Percentiles rank a stretch among this genome's conserved stretches.
Evolutionary conservation across 1,140 invertebrate species (phyloP).

Genomic region (Stegodyphus mimosarum): DNA sequence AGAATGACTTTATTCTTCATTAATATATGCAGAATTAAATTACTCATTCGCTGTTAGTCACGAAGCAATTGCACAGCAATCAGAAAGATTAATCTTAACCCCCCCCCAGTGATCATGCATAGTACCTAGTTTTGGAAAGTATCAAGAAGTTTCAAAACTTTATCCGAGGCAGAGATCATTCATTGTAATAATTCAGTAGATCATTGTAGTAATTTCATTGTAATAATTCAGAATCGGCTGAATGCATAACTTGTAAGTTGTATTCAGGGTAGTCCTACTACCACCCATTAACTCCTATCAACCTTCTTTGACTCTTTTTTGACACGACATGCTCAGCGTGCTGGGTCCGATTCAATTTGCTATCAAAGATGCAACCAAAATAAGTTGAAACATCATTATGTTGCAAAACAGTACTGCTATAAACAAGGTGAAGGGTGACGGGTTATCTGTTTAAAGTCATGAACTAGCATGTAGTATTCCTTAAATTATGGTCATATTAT

Average conservation of each 20-base stretch:
- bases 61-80: too few relatives aligned
- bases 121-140: too few relatives aligned
- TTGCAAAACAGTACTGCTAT: background rate
- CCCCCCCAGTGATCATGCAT: too few relatives aligned
- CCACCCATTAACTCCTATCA: too few relatives aligned
- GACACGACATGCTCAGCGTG: background rate
- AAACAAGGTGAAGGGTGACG: background rate
- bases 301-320: too few relatives aligned
- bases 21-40: too few relatives aligned
- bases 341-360: background rate
- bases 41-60: too few relatives aligned
- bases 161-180: too few relatives aligned
- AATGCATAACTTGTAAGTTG: background rate
- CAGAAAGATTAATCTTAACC: too few relatives aligned
- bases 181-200: background rate
- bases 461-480: slow-evolving; percentile 1
- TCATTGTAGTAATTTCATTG: too few relatives aligned
- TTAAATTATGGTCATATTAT: slow-evolving; percentile 11
- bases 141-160: too few relatives aligned
- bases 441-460: background rate
- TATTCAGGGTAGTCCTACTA: background rate
- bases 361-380: background rate
- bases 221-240: background rate
- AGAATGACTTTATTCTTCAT: too few relatives aligned
- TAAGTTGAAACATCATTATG: background rate